These are phyloP conservation scores for Cnemophilus loriae DNA, from an alignment of 2,113 vertebrate species.

Conservation along the genomic window DNA sequence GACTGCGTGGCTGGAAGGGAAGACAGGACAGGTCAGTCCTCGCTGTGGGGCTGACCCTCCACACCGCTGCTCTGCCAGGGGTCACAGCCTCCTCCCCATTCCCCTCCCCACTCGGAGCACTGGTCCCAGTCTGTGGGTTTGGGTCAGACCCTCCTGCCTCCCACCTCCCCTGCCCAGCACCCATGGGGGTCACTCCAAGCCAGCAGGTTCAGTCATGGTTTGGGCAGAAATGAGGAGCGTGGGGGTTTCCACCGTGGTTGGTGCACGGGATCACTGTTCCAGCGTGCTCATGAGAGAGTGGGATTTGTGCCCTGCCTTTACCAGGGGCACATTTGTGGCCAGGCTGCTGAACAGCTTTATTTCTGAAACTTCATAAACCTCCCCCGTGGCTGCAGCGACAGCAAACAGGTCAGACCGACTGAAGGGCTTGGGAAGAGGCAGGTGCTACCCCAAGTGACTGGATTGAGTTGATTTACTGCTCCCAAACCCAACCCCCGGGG, in stretches of 20 bases:
- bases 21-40: background rate
- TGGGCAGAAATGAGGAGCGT: background rate
- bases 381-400: background rate
- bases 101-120: background rate
- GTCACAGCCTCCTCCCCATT: background rate
- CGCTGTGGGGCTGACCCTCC: background rate
- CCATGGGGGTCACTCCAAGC: background rate
- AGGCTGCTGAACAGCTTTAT: background rate
- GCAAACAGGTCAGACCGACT: background rate
- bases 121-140: background rate
- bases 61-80: rapidly evolving
- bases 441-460: rapidly evolving
- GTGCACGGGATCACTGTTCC: rapidly evolving
- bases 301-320: background rate
- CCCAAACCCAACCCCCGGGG: background rate
- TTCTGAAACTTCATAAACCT: background rate
- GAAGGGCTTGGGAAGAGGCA: background rate
- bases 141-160: background rate
- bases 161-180: background rate
- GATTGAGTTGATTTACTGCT: rapidly evolving
- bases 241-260: rapidly evolving
- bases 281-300: background rate
- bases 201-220: rapidly evolving
- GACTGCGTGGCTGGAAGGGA: background rate
- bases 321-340: background rate